Base-by-base conservation (phyloP, 2,888 invertebrate species). In the Lepidochitona cinerea region DNA sequence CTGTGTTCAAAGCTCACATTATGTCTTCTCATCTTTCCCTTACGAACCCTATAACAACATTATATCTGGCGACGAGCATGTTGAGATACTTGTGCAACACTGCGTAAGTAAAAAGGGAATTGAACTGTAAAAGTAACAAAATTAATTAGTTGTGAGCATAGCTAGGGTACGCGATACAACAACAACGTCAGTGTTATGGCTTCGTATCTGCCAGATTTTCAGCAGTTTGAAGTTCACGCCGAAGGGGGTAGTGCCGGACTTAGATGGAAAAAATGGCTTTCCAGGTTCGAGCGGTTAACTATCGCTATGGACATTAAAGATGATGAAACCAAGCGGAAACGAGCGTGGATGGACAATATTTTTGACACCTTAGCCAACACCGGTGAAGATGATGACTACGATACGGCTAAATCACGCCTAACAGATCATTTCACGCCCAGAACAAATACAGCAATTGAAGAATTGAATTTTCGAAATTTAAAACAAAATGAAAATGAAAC, bases 361-460 rank as follows among this genome's bases (percentile, higher is more conserved):
- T 69, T 69, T 26, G 70, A 69, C 32, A 69, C 70, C 29, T 36
- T 69, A 52, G 29, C 23, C 5, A 53, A 52, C 53, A 69, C 71
- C 5, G 71, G 65, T 35, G 64, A 33, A 7, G 71, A 65, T 18
- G 37, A 26, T 9, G 37, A 36, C 29, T 71, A 71, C 29, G 29
- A 35, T 7, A 26, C 33, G 35, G 71, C 65, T 36, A 37, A 32
- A n/a, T 29, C 32, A 6, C n/a, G 6, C 14, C 41, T 71, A 14
- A 71, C 4, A 5, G 36, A 29, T 18, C 65, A 65, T 35, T 71
- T 59, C 37, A 71, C 32, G 64, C 71, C 23, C 35, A 71, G 37
- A 12, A 26, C 29, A 26, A 71, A 71, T 36, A 35, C 65, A n/a
- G 71, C 59, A 4, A 66, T 26, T 36, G 37, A 71, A 36, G 37